A percentile compares a stretch with the other conserved stretches of the same genome.
Evolutionary conservation across 2,113 vertebrate genomes (phyloP).

Genomic region (Oceanites oceanicus): DNA sequence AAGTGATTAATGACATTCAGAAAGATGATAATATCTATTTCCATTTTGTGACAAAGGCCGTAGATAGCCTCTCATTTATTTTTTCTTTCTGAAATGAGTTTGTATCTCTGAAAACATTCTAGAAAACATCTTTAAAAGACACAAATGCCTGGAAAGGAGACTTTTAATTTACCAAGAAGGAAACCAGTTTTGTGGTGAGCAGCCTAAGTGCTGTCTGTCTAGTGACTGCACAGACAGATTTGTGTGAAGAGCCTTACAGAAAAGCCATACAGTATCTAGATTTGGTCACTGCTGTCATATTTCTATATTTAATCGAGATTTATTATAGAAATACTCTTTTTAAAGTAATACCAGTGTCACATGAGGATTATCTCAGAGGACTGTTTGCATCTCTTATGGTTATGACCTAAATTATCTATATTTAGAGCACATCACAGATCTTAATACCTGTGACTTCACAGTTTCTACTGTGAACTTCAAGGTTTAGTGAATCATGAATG

Average conservation of each 20-base stretch:
- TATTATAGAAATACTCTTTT: slow-evolving; percentile 51
- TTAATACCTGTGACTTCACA: slow-evolving; percentile 43
- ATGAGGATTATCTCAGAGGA: slow-evolving; percentile 51
- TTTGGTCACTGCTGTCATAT: slow-evolving; percentile 35
- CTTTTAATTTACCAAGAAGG: neutral
- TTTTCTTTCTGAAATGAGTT: neutral
- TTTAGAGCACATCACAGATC: slow-evolving; percentile 25
- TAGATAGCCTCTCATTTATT: neutral
- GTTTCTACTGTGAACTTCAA: neutral
- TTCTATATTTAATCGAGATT: slow-evolving; percentile 43
- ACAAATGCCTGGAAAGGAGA: neutral
- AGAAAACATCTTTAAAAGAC: neutral
- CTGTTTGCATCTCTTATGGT: slow-evolving; percentile 28
- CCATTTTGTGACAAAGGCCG: neutral
- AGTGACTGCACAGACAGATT: neutral
- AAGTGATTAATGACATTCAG: neutral
- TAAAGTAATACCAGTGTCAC: slow-evolving; percentile 54
- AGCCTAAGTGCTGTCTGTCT: neutral
- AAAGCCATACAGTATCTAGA: neutral
- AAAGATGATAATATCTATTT: neutral
- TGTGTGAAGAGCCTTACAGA: neutral
- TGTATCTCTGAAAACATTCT: neutral
- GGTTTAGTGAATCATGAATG: neutral
- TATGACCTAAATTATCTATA: slow-evolving; percentile 58
- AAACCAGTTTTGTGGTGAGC: neutral